These are phyloP conservation scores for Pomatorhinus ruficollis DNA, from an alignment of 2,113 vertebrate species.

Conservation along the genomic window DNA sequence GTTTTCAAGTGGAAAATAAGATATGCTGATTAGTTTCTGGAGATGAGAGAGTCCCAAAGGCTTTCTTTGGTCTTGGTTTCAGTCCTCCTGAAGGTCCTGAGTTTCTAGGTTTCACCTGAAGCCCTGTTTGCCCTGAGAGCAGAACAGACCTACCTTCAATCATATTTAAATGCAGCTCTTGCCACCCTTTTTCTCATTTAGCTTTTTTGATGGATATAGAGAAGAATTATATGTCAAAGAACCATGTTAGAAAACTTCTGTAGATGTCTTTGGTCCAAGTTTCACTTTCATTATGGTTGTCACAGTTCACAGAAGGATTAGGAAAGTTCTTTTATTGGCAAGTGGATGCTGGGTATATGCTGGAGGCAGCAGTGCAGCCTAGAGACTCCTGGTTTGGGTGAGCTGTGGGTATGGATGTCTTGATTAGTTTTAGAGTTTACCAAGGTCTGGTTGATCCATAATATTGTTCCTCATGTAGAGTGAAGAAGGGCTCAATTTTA, in stretches of 20 bases:
- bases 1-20: slow-evolving; percentile 24
- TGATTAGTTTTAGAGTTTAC: background rate
- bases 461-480: background rate
- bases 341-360: background rate
- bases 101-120: background rate
- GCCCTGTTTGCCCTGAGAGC: background rate
- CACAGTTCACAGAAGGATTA: background rate
- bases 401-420: background rate
- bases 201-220: background rate
- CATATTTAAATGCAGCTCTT: background rate
- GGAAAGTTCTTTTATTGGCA: background rate
- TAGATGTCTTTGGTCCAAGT: background rate
- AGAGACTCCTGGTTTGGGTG: background rate
- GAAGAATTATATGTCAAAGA: background rate
- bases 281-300: background rate
- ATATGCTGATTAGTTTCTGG: background rate
- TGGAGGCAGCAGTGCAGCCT: background rate
- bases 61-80: slow-evolving; percentile 35
- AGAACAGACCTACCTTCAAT: background rate
- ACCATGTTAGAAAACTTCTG: background rate
- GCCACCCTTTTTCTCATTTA: background rate
- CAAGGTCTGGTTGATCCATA: background rate
- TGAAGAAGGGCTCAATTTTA: background rate
- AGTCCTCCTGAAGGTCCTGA: background rate
- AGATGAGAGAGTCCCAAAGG: background rate